These are phyloP conservation scores for Lepidurus packardi DNA, from an alignment of 1,140 invertebrate genomes.

Conservation along the genomic window DNA sequence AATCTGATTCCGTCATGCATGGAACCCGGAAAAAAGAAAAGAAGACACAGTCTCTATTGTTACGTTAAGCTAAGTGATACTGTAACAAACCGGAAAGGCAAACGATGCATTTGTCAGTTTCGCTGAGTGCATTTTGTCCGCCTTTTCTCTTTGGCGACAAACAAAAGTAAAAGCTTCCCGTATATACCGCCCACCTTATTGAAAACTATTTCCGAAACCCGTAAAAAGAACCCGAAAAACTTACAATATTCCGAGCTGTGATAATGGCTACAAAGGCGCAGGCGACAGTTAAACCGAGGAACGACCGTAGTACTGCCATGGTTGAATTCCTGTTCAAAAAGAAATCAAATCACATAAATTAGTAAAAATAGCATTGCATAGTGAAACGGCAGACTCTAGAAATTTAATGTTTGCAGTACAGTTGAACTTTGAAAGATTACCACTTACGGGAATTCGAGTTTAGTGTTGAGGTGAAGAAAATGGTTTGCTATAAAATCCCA, in stretches of 20 bases:
- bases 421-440: too few species aligned
- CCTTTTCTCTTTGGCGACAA: background rate
- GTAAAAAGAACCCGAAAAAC: background rate
- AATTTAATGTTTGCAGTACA: too few species aligned
- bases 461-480: too few species aligned
- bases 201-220: too few species aligned
- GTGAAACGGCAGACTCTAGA: too few species aligned
- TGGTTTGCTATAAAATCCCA: too few species aligned
- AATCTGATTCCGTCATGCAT: slow-evolving; percentile 16
- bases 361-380: too few species aligned
- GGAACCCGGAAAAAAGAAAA: background rate
- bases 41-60: background rate
- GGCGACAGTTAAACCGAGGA: background rate
- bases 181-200: too few species aligned
- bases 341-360: background rate
- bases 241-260: background rate
- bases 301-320: background rate
- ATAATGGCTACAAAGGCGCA: background rate
- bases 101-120: background rate
- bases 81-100: background rate
- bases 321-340: background rate
- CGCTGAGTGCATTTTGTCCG: background rate
- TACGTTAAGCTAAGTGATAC: background rate
- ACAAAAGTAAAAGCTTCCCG: too few species aligned
- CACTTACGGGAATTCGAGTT: too few species aligned